A percentile compares a stretch with the other conserved stretches of the same genome.
These are phyloP conservation scores for Ophonus ardosiacus DNA, from an alignment of 2,888 invertebrate species.

Conservation along the genomic window DNA sequence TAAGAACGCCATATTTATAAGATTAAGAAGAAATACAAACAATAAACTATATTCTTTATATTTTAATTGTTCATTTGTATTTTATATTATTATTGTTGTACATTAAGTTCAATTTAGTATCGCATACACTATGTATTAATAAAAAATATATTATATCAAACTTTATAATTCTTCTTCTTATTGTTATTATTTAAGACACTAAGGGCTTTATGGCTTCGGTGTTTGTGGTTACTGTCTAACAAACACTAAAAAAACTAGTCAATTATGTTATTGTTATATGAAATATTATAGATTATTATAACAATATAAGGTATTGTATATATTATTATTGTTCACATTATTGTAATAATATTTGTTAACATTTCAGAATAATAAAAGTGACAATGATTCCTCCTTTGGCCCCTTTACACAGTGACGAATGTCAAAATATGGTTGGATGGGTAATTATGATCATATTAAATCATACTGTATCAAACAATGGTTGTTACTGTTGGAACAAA, in stretches of 20 bases:
- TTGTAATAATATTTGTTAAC: too few relatives aligned
- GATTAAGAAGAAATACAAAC: too few relatives aligned
- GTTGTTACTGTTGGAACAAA: too few relatives aligned
- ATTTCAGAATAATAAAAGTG: slow-evolving; percentile 44
- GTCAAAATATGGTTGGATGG: slow-evolving; percentile 75
- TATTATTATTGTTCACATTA: too few relatives aligned
- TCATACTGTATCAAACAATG: neutral
- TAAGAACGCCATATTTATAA: too few relatives aligned
- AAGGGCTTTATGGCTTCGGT: neutral
- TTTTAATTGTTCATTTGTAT: too few relatives aligned
- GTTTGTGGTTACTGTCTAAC: neutral
- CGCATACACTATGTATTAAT: too few relatives aligned
- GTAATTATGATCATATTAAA: slow-evolving; percentile 69
- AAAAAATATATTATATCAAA: too few relatives aligned
- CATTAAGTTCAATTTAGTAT: too few relatives aligned
- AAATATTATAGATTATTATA: neutral
- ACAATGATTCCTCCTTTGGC: slow-evolving; percentile 76
- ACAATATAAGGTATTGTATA: neutral
- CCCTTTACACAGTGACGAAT: slow-evolving; percentile 74
- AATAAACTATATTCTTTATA: too few relatives aligned
- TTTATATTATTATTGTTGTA: too few relatives aligned
- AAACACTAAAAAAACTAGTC: neutral
- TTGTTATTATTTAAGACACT: neutral
- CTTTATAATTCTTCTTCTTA: neutral
- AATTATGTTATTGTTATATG: slow-evolving; percentile 7